Evolutionary conservation across 2,888 invertebrate species (phyloP), one percentile per base, ranked within the genome.

Genomic region (Mechanitis messenoides): DNA sequence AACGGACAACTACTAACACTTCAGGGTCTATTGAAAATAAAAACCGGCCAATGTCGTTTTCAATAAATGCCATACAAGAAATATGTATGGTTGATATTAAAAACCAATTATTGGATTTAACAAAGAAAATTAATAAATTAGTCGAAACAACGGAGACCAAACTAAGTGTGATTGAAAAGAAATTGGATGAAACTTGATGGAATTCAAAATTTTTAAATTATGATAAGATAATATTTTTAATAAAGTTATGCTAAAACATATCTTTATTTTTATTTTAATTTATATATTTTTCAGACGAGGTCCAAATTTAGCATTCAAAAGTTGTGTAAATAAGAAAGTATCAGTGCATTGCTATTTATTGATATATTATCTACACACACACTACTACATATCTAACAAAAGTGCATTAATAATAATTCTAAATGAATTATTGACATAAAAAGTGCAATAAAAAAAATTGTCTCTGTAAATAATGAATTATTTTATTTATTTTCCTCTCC

Each of bases 61-160:
- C 79, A 12, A 79, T 89, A 7, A 87, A 81, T 68, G 83, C 86
- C 6, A 88, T 90, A 74, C 89, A 89, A 75, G 90, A 90, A 71
- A 86, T 89, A 71, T 89, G 88, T 61, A 87, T 90, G 85, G 83
- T 87, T 0, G 90, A 90, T 66, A 84, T 90, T 58, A 90, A 87
- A 67, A 88, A 77, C 47, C 90, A 90, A 67, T 67, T 90, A 31
- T 47, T 75, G 35, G 89, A 89, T 31, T 70, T 90, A 60, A 83
- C 84, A 1, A 90, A 88, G 68, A 87, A 80, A 68, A 74, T 90
- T 4, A 85, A 83, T 60, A 88, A 83, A 67, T 71, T 89, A 59
- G 73, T 83, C 3, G 89, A 90, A 66, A 74, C 69, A 28, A 84
- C 81, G 3, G 87, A 86, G 46, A 62, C 72, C 3, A 79, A 78